phyloP scores from a whole-genome alignment of 2,888 invertebrate species.

The Hyposoter didymator region DNA sequence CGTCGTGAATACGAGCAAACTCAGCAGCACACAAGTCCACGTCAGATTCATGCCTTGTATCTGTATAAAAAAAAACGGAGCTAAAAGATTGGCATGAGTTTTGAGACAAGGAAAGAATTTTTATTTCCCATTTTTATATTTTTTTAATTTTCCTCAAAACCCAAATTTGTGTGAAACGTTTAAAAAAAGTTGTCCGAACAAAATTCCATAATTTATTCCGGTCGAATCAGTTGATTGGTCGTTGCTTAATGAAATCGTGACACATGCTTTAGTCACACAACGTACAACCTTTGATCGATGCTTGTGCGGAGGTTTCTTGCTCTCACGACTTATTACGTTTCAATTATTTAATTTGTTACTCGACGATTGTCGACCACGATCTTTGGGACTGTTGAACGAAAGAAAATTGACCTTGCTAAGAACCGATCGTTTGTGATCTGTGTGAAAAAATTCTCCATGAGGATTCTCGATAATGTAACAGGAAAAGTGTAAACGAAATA shows the following conservation, averaged over 20 bases:
- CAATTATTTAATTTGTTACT: slow-evolving; percentile 58
- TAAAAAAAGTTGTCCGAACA: no score
- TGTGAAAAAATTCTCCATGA: background rate
- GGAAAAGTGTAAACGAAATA: background rate
- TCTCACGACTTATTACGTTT: slow-evolving; percentile 56
- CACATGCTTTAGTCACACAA: background rate
- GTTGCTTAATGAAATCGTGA: background rate
- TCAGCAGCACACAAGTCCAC: slow-evolving; percentile 70
- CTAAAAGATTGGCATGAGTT: no score
- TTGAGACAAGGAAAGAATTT: no score
- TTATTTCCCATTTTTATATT: no score
- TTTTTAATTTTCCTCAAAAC: no score
- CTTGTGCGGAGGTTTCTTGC: slow-evolving; percentile 13
- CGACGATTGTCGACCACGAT: slow-evolving; percentile 58
- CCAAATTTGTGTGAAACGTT: no score
- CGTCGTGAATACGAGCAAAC: slow-evolving; percentile 65
- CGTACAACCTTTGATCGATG: slow-evolving; percentile 11
- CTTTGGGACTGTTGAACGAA: slow-evolving; percentile 40
- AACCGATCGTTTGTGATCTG: background rate
- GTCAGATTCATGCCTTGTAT: slow-evolving; percentile 72
- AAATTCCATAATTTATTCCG: background rate
- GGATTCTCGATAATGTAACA: no score
- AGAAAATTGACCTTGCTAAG: slow-evolving; percentile 25
- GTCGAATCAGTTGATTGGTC: background rate
- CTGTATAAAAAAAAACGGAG: slow-evolving; percentile 19